Percentiles rank a stretch among this genome's conserved stretches.
Evolutionary conservation across 2,888 invertebrate species (phyloP).

Genomic region (Agrochola lota): DNA sequence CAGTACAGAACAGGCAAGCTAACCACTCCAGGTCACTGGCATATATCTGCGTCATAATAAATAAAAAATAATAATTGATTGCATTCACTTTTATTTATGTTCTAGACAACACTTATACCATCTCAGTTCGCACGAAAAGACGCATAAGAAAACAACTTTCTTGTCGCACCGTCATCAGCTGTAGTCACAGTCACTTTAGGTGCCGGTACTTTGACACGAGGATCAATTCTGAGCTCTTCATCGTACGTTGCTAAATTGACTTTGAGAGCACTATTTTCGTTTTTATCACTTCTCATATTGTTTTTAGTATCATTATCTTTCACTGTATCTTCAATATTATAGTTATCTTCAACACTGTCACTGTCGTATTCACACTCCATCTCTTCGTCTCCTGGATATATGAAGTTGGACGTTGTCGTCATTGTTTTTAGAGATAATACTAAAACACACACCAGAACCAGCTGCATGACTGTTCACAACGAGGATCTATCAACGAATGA

Average conservation of each 20-base stretch:
- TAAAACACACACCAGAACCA: neutral
- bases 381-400: neutral
- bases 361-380: neutral
- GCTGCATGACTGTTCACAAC: neutral
- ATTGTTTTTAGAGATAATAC: slow-evolving; percentile 1
- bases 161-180: neutral
- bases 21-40: too few relatives aligned
- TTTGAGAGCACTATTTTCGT: neutral
- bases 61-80: neutral
- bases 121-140: neutral
- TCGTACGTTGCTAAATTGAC: neutral
- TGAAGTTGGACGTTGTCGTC: neutral
- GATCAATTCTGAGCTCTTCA: neutral
- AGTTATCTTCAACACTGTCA: neutral
- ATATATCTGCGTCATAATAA: neutral
- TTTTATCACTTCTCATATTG: neutral
- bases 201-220: neutral
- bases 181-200: neutral
- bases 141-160: neutral
- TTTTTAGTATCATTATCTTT: neutral
- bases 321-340: neutral
- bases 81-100: neutral
- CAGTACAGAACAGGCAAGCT: too few relatives aligned
- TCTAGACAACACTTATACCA: neutral
- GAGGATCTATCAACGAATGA: neutral